phyloP scores from a whole-genome alignment of 2,888 invertebrate genomes.

The Atethmia centrago region DNA sequence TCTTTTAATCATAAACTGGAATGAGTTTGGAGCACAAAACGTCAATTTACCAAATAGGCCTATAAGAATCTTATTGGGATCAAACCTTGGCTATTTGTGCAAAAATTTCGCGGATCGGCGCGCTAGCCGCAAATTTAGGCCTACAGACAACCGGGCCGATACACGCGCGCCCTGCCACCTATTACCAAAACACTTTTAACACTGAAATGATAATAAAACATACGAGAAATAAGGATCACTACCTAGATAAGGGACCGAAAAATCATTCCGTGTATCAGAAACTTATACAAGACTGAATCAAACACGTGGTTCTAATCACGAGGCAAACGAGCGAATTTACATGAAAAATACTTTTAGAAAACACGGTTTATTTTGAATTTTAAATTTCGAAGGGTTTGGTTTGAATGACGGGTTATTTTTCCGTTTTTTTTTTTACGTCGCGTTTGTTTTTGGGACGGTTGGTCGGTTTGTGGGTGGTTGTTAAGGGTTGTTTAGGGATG shows the following conservation, averaged over 20 bases:
- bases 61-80: conserved; percentile 88
- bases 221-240: conserved; percentile 69
- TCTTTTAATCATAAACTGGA: conserved; percentile 72
- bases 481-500: conserved; percentile 50
- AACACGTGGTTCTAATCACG: conserved; percentile 54
- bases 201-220: conserved; percentile 70
- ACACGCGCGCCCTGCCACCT: conserved; percentile 70
- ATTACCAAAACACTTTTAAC: conserved; percentile 64
- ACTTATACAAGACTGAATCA: conserved; percentile 18
- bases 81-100: conserved; percentile 76
- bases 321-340: conserved; percentile 39
- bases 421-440: neutral
- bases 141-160: conserved; percentile 69
- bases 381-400: conserved; percentile 42
- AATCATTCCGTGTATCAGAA: conserved; percentile 54
- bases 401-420: conserved; percentile 30
- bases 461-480: conserved; percentile 44
- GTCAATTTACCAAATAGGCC: conserved; percentile 84
- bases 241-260: conserved; percentile 76
- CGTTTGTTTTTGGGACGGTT: conserved; percentile 37
- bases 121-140: conserved; percentile 82
- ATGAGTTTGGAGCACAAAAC: conserved; percentile 66
- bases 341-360: conserved; percentile 37
- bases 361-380: conserved; percentile 45
- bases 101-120: conserved; percentile 80